Base-by-base conservation (phyloP, 2,888 invertebrate genomes). In the Sphecodes monilicornis region DNA sequence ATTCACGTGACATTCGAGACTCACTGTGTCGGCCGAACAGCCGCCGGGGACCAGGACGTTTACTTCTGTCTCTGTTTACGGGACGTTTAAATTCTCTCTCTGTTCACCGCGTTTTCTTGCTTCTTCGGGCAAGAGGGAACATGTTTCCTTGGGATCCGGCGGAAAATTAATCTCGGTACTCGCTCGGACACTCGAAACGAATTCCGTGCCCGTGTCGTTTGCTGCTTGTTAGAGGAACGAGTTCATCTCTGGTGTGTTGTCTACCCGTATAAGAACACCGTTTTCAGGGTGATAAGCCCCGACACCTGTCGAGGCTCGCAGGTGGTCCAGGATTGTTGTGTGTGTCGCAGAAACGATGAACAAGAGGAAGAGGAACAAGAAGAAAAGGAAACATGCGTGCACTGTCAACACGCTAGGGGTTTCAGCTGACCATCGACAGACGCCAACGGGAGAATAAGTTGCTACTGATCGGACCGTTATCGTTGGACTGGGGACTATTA, bases 251-350 rank as follows among this genome's bases (percentile, higher is more conserved):
- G 75, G 39, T 76, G 46, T 74, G 57, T 50, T 50, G 22, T 29
- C 54, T 57, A 66, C 54, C n/a, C 78, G 39, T 50, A 54, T n/a
- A 74, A 68, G 66, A 32, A 76, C 71, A 74, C 69, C 72, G 75
- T 88, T 84, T 86, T 80, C 78, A 72, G 13, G 69, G 16, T 22
- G 82, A 86, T 78, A 83, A 76, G 54, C 54, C 57, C 70, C 81
- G 73, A 78, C 84, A 84, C 86, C 84, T 82, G 86, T 82, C 76
- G 84, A 11, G 86, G 85, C 79, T 83, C 80, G 78, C 82, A 86
- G 89, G 89, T 86, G 90, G 87, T 79, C 78, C 76, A 26, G 43
- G 77, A 69, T 84, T 75, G 84, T 84, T 74, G 76, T 73, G 66
- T 81, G 54, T 26, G 77, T 80, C 81, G 79, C 69, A 76, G 32